Base-by-base conservation (phyloP, 2,888 invertebrate genomes). In the Microctonus hyperodae region DNA sequence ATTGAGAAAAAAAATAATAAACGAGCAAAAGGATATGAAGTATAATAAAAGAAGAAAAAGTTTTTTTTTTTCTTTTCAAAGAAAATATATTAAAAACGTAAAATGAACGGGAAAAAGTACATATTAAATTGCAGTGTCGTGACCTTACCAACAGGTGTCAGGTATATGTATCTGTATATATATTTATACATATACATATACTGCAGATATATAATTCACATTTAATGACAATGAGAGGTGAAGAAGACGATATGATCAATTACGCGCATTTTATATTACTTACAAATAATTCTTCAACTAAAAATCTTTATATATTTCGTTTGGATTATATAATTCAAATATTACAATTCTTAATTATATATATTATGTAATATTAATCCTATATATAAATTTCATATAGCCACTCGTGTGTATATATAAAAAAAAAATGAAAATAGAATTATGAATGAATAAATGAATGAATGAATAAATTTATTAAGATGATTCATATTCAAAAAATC, bases 141-240 rank as follows among this genome's bases (percentile, higher is more conserved):
- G 55, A 55, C 31, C 31, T 55, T 55, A 55, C 55, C 55, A 7
- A 55, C 55, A 33, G 55, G 55, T 37, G 35, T 35, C n/a, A n/a
- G n/a, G 28, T 25, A 23, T 65, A 65, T 16, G 16, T 44, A 16
- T 44, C 16, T 44, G 7, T 44, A 7, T n/a, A n/a, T n/a, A n/a
- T n/a, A n/a, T n/a, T n/a, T n/a, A n/a, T n/a, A n/a, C n/a, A n/a
- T n/a, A n/a, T n/a, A n/a, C n/a, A n/a, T n/a, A n/a, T n/a, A n/a
- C n/a, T n/a, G n/a, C n/a, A n/a, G n/a, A n/a, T n/a, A n/a, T n/a
- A n/a, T n/a, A n/a, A n/a, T n/a, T 5, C 7, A 64, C 22, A 48
- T 64, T 57, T 57, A 64, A 57, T 64, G 57, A 56, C 64, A 64
- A 64, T 64, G 58, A 51, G 51, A 58, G 51, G 58, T 50, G 58